These are phyloP conservation scores for Strix aluco DNA, from an alignment of 2,113 vertebrate genomes.

Conservation along the genomic window DNA sequence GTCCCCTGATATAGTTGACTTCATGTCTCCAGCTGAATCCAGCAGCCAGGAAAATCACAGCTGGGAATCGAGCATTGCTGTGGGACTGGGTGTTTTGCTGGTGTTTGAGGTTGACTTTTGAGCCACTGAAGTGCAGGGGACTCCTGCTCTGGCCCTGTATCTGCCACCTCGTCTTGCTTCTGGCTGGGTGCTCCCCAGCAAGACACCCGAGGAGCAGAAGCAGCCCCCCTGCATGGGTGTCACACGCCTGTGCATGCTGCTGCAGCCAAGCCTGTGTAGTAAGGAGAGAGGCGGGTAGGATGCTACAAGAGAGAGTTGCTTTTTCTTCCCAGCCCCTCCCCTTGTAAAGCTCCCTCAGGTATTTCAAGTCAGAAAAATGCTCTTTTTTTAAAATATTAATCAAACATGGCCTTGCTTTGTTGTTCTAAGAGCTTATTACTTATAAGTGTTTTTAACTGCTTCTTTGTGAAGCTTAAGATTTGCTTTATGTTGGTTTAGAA, in stretches of 20 bases:
- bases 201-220: not conserved
- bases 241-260: fast-evolving
- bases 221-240: fast-evolving
- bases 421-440: not conserved
- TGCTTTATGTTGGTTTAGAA: slow-evolving; percentile 6
- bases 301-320: not conserved
- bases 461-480: slow-evolving; percentile 1
- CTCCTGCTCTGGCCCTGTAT: not conserved
- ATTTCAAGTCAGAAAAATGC: not conserved
- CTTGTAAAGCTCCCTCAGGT: not conserved
- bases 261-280: not conserved
- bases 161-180: not conserved
- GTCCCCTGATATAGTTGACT: fast-evolving
- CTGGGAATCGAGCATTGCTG: not conserved
- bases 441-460: slow-evolving; percentile 14
- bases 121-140: not conserved
- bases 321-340: not conserved
- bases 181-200: fast-evolving
- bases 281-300: not conserved
- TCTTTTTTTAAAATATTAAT: not conserved
- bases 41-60: not conserved
- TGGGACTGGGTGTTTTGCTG: not conserved
- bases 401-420: not conserved
- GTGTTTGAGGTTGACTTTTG: not conserved
- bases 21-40: not conserved